These are phyloP conservation scores for Drosophila histrio DNA, from an alignment of 2,888 invertebrate genomes.

Conservation along the genomic window DNA sequence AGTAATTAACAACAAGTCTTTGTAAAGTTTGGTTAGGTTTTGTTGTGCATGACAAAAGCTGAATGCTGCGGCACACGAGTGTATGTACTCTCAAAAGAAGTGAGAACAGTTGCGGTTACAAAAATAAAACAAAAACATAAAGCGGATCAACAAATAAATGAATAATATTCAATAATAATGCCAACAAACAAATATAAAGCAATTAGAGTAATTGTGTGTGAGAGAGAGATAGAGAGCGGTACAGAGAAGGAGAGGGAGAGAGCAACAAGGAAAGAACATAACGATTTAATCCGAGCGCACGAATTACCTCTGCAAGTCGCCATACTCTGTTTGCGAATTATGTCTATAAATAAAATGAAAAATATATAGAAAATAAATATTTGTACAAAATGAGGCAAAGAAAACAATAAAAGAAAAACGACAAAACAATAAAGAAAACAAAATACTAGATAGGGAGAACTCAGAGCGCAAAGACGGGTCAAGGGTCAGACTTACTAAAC, in stretches of 20 bases:
- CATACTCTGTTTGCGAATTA: conserved; percentile 84
- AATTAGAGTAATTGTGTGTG: not conserved
- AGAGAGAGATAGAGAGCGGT: not conserved
- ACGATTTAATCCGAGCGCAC: conserved; percentile 61
- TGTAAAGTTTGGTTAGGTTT: not conserved
- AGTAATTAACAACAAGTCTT: not conserved
- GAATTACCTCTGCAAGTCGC: conserved; percentile 82
- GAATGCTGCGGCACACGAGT: conserved; percentile 7
- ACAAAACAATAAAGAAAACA: conserved; percentile 4
- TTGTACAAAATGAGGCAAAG: conserved; percentile 48
- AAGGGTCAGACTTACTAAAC: conserved; percentile 43
- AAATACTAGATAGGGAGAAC: not conserved
- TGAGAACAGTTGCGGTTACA: conserved; percentile 6
- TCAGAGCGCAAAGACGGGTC: conserved; percentile 6
- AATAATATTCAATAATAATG: conserved; percentile 1
- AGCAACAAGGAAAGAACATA: conserved; percentile 25
- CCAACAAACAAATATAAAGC: conserved; percentile 8
- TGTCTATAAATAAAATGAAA: conserved; percentile 81
- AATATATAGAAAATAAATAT: conserved; percentile 59
- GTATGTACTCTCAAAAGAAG: conserved; percentile 8
- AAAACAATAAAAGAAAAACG: conserved; percentile 13
- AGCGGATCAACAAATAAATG: conserved; percentile 19
- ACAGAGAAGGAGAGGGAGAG: not conserved
- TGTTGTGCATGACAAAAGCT: conserved; percentile 27
- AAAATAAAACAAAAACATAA: conserved; percentile 12